Conservation (phyloP, 2,113 vertebrate species). For the Burhinus bistriatus region DNA sequence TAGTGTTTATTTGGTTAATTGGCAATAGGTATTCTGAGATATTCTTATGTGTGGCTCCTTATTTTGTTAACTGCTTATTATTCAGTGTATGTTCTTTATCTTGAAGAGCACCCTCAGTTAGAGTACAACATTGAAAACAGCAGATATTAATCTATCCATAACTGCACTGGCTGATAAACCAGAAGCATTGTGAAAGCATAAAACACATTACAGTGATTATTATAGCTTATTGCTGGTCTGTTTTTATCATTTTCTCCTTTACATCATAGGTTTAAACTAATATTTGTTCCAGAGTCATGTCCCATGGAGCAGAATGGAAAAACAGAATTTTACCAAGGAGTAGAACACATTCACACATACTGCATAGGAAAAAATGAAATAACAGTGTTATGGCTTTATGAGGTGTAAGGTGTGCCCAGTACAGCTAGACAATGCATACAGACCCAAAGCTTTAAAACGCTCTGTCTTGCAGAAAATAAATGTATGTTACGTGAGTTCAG, state of each 20-base stretch:
- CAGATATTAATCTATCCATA: not conserved
- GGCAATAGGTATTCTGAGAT: not conserved
- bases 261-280: not conserved
- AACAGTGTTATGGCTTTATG: conserved; percentile 6
- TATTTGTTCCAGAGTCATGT: not conserved
- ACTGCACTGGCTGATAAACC: not conserved
- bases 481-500: not conserved
- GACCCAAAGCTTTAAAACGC: not conserved
- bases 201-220: not conserved
- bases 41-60: not conserved
- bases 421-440: not conserved
- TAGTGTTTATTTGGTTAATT: not conserved
- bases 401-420: not conserved
- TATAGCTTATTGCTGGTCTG: not conserved
- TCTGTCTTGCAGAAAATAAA: not conserved
- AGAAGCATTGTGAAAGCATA: not conserved
- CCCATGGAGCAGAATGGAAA: conserved; percentile 5
- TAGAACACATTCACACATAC: not conserved
- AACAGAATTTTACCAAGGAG: conserved; percentile 10
- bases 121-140: not conserved
- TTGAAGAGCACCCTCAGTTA: not conserved
- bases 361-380: conserved; percentile 21
- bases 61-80: not conserved
- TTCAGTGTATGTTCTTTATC: not conserved
- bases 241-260: not conserved